Base-by-base conservation (phyloP, 2,113 vertebrate species). In the Eonycteris spelaea region DNA sequence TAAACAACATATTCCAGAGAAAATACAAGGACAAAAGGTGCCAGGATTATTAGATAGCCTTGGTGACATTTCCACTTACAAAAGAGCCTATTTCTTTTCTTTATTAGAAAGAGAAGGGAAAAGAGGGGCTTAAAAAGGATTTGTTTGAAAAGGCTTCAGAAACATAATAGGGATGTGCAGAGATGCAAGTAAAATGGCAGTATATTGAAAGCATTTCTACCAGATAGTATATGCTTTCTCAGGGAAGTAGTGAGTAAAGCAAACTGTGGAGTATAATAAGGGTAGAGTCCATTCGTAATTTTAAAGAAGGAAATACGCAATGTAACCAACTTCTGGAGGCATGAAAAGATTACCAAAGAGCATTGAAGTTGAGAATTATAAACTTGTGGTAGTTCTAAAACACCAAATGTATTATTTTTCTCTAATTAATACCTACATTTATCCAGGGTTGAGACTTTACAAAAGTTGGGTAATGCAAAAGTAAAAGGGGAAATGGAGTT, bases 1-100 rank as follows among this genome's bases (percentile, higher is more conserved):
- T 86, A 95, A 95, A 95, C 75, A 95, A 78, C 57, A 75, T 80
- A 92, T 84, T 96, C 73, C 33, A 74, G 77, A 95, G 91, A 90
- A 96, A 96, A 97, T 75, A 67, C 48, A 51, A 61, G 82, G 84
- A 82, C 93, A 91, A 97, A 90, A 89, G 77, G 45, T 90, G 45
- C 43, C 11, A 5, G 84, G 75, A 93, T 90, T 95, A 85, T 86
- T 88, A 82, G 35, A 88, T 33, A 79, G 77, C 28, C 68, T 77
- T 10, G 5, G 35, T 59, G 91, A 91, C 12, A 19, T 35, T 96
- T 57, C 45, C n/a, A 22, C 48, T 92, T 63, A 97, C 90, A 88
- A 78, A 97, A 67, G 89, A 91, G 28, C 35, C 77, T 24, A 35
- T 95, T 96, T 88, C 16, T 91, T 96, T 83, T 87, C 77, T 94